These are phyloP conservation scores for Aelia acuminata DNA, from an alignment of 2,888 invertebrate species.

Conservation along the genomic window DNA sequence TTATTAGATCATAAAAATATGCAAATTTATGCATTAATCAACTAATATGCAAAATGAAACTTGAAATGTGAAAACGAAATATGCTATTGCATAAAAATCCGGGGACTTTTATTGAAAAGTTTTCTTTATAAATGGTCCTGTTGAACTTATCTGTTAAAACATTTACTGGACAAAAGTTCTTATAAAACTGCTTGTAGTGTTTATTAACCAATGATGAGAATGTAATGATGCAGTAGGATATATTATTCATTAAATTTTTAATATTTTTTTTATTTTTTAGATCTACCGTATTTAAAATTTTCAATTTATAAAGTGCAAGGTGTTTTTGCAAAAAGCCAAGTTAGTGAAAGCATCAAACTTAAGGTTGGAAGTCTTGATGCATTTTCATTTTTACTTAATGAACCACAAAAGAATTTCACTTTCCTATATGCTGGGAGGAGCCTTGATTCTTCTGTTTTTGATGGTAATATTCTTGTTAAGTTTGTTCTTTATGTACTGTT, in stretches of 20 bases:
- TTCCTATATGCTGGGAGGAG: conserved; percentile 60
- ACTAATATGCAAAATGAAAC: no score
- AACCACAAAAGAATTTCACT: conserved; percentile 57
- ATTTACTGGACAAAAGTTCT: no score
- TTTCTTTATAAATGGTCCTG: no score
- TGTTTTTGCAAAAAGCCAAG: conserved; percentile 62
- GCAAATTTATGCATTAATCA: no score
- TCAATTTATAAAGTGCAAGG: conserved; percentile 58
- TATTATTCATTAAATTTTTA: not conserved
- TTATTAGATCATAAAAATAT: no score
- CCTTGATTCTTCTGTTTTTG: conserved; percentile 60
- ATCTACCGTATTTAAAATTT: conserved; percentile 61
- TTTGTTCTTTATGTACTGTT: conserved; percentile 58
- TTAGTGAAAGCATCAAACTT: conserved; percentile 62
- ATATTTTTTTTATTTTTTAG: conserved; percentile 52
- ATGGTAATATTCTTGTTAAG: conserved; percentile 63
- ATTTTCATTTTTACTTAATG: conserved; percentile 58
- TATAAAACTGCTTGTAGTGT: no score
- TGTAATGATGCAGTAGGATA: no score
- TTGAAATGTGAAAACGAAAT: no score
- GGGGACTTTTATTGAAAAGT: no score
- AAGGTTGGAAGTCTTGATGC: conserved; percentile 61
- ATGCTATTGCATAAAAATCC: no score
- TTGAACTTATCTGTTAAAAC: no score
- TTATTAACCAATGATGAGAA: no score